These are phyloP conservation scores for Glossophaga mutica DNA, from an alignment of 2,797 vertebrate genomes.

Conservation along the genomic window DNA sequence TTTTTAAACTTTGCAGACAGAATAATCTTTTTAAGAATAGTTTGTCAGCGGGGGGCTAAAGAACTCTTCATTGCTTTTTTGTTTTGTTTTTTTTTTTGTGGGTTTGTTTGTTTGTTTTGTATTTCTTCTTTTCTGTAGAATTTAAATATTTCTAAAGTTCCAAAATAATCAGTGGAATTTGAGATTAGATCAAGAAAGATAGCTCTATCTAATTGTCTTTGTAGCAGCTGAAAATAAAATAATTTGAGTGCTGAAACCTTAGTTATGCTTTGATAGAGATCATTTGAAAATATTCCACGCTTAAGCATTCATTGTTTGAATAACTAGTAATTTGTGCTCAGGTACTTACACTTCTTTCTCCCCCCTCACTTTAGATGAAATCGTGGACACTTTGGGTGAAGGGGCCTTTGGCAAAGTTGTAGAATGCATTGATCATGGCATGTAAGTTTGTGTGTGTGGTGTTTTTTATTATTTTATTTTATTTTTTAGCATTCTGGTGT, in stretches of 20 bases:
- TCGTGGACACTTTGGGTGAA: conserved; percentile 92
- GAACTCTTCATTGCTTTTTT: conserved; percentile 78
- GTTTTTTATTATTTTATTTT: neutral
- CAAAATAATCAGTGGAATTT: conserved; percentile 76
- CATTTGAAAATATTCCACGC: conserved; percentile 73
- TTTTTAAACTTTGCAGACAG: conserved; percentile 83
- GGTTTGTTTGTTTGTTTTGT: conserved; percentile 74
- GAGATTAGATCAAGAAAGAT: conserved; percentile 75
- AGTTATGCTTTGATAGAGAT: conserved; percentile 76
- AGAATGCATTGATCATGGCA: conserved; percentile 90
- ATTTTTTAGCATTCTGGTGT: neutral
- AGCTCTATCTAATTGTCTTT: conserved; percentile 74
- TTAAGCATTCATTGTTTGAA: conserved; percentile 76
- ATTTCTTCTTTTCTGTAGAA: conserved; percentile 78
- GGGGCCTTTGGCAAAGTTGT: conserved; percentile 95
- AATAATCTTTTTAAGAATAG: conserved; percentile 78
- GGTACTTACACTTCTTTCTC: conserved; percentile 49
- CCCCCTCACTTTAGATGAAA: conserved; percentile 87
- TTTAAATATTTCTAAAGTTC: conserved; percentile 76
- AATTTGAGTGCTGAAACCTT: conserved; percentile 76
- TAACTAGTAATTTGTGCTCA: conserved; percentile 50
- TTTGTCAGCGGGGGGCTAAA: conserved; percentile 78
- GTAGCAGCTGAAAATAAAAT: conserved; percentile 75
- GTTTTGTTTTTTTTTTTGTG: conserved; percentile 71
- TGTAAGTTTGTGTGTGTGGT: conserved; percentile 82